phyloP scores from a whole-genome alignment of 2,113 vertebrate genomes.

The Cettia cetti region DNA sequence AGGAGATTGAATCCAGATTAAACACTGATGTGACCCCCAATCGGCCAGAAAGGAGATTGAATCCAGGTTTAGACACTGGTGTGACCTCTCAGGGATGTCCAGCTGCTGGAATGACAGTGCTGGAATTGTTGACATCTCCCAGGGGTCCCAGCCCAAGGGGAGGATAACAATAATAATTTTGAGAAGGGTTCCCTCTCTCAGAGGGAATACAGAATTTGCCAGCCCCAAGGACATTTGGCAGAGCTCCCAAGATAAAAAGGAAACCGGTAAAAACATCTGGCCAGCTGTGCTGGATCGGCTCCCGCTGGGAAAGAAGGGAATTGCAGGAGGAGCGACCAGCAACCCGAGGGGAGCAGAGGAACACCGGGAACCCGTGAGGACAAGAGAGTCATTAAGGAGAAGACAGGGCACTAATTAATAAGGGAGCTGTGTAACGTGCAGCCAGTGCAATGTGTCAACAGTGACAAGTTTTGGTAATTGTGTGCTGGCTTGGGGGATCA shows the following conservation, averaged over 20 bases:
- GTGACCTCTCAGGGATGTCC: background rate
- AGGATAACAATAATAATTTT: no score
- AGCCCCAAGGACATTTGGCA: background rate
- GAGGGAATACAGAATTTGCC: no score
- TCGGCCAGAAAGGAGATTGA: no score
- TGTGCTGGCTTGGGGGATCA: background rate
- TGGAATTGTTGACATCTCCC: no score
- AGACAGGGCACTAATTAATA: background rate
- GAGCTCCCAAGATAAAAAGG: background rate
- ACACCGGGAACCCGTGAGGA: background rate
- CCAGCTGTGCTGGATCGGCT: background rate
- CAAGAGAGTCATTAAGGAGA: background rate
- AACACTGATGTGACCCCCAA: no score
- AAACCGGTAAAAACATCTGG: no score
- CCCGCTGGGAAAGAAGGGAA: background rate
- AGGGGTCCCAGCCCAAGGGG: no score
- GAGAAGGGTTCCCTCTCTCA: background rate
- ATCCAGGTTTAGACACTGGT: no score
- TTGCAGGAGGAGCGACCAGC: background rate
- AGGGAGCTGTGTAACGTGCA: background rate
- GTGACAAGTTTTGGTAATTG: no score
- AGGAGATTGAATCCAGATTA: no score
- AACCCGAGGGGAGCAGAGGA: background rate
- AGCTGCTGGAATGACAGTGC: no score
- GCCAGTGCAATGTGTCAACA: fast-evolving